These are phyloP conservation scores for Anguilla megastoma DNA, from an alignment of 2,797 vertebrate genomes.

Conservation along the genomic window DNA sequence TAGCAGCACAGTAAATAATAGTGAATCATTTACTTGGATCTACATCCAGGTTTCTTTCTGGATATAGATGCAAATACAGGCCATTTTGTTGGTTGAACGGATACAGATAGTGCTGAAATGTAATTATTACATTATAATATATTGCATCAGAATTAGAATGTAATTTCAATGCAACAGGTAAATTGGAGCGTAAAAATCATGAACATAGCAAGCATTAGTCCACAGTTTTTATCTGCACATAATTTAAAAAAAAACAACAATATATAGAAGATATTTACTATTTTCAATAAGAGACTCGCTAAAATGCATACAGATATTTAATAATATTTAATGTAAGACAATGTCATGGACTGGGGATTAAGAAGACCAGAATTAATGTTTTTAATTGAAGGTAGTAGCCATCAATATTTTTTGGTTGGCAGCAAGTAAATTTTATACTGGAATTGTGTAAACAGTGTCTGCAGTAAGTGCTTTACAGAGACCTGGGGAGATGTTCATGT, in stretches of 20 bases:
- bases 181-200: neutral
- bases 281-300: neutral
- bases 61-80: too few relatives aligned
- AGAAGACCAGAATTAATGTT: neutral
- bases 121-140: too few relatives aligned
- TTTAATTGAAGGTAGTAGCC: slow-evolving; percentile 6
- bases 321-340: neutral
- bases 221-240: neutral
- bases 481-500: slow-evolving; percentile 35
- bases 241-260: neutral
- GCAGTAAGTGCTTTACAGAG: slow-evolving; percentile 18
- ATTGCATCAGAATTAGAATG: too few relatives aligned
- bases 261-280: neutral
- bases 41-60: too few relatives aligned
- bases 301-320: neutral
- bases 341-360: neutral
- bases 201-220: neutral
- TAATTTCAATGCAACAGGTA: neutral
- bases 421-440: slow-evolving; percentile 10
- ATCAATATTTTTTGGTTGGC: neutral
- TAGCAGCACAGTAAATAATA: too few relatives aligned
- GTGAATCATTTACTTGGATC: too few relatives aligned
- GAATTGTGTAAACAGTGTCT: slow-evolving; percentile 23
- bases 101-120: too few relatives aligned
- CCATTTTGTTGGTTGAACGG: too few relatives aligned